These are phyloP conservation scores for Bugulina stolonifera DNA, from an alignment of 2,888 invertebrate species.

Conservation along the genomic window DNA sequence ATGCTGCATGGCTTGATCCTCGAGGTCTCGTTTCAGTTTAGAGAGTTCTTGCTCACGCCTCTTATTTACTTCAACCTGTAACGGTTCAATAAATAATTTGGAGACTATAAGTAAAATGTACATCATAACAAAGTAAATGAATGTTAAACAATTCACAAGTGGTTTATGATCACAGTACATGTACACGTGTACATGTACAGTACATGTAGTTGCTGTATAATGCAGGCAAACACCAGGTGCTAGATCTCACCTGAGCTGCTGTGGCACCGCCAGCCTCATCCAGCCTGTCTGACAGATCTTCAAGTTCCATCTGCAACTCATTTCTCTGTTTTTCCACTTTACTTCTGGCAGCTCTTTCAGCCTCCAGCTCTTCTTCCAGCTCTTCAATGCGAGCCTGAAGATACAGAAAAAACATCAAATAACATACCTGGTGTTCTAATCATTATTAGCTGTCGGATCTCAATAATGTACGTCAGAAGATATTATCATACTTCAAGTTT, in stretches of 20 bases:
- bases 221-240: too few species aligned
- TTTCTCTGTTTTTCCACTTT: conserved; percentile 96
- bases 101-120: too few species aligned
- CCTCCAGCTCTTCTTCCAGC: conserved; percentile 97
- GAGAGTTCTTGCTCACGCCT: conserved; percentile 98
- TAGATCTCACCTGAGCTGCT: conserved; percentile 68
- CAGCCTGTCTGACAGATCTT: conserved; percentile 61
- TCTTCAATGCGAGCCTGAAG: conserved; percentile 81
- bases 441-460: too few species aligned
- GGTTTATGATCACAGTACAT: too few species aligned
- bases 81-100: neutral
- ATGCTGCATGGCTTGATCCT: conserved; percentile 97
- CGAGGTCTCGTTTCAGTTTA: conserved; percentile 92
- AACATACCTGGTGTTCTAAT: neutral
- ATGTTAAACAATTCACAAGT: too few species aligned
- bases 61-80: conserved; percentile 83
- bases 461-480: too few species aligned
- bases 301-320: conserved; percentile 92
- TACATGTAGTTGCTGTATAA: too few species aligned
- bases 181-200: too few species aligned
- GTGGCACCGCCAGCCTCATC: conserved; percentile 99
- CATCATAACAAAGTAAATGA: too few species aligned
- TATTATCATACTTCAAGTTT: conserved; percentile 25
- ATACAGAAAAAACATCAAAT: neutral
- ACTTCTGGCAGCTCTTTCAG: conserved; percentile 93